Base-by-base conservation (phyloP, 2,113 vertebrate genomes). In the Leiothrix lutea region DNA sequence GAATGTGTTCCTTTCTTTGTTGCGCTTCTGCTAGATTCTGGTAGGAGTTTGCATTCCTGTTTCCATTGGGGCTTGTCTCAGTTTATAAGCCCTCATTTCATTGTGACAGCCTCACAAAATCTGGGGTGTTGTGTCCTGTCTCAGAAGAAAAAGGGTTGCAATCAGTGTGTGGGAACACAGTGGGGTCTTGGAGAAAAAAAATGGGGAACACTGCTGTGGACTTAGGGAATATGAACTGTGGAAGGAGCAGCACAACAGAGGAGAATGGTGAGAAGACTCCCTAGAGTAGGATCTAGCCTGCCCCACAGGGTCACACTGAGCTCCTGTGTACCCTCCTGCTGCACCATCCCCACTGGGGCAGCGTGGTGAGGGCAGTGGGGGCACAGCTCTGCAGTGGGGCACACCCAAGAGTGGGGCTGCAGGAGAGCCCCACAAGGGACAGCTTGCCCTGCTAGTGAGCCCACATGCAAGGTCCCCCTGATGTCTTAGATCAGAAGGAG, bases 401-500 rank as follows among this genome's bases (percentile, higher is more conserved):
- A 67, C 2, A 1, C 26, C 24, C n/a, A 12, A 26, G 48, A 33
- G 22, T 0, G 29, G 16, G 62, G 50, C 11, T 60, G 25, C 25
- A 71, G 14, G 28, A 71, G 2, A 71, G 8, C 38, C 80, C 14
- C 28, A 54, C 60, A 20, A 53, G 4, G 2, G 10, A 6, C 4
- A 4, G 11, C 6, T 38, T 40, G 9, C 53, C 19, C 14, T 2
- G 35, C 23, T 14, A 14, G 8, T 23, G 19, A 86, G 45, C 14
- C 7, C 24, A 38, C 3, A 3, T 33, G 23, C 35, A 81, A 51
- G 18, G 10, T 22, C 11, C 7, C 8, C 35, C 33, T 65, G 40
- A 88, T 19, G 28, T 36, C 26, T 25, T 1, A 3, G 36, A 28
- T 2, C 0, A 0, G 24, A 11, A 7, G n/a, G 4, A 65, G 6